Evolutionary conservation across 2,888 invertebrate genomes (phyloP).

Genomic region (Drosophila limbata): DNA sequence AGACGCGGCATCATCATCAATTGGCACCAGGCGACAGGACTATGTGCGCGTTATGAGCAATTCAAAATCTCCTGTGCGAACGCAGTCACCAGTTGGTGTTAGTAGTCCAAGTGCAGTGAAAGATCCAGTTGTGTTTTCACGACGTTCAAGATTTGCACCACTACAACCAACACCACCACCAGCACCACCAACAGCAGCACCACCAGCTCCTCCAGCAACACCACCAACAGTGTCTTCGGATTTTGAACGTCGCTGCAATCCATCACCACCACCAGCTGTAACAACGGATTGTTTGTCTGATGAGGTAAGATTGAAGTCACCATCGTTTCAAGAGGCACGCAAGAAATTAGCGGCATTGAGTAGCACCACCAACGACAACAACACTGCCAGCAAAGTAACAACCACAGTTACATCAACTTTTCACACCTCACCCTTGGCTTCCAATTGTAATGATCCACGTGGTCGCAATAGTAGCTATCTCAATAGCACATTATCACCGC

Average conservation of each 20-base stretch:
- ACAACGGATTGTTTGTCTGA: background rate
- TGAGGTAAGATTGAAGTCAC: background rate
- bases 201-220: background rate
- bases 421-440: slow-evolving; percentile 15
- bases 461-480: slow-evolving; percentile 22
- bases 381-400: background rate
- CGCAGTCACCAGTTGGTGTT: background rate
- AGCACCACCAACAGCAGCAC: background rate
- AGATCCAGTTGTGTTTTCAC: background rate
- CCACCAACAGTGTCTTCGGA: background rate
- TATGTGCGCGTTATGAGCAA: background rate
- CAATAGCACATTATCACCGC: background rate
- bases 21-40: slow-evolving; percentile 10
- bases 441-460: slow-evolving; percentile 48
- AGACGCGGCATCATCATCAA: background rate
- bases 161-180: background rate
- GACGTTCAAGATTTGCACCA: background rate
- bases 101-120: background rate
- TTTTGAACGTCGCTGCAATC: slow-evolving; percentile 4
- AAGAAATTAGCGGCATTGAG: slow-evolving; percentile 57
- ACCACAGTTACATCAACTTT: background rate
- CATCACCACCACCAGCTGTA: slow-evolving; percentile 1
- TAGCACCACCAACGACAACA: background rate
- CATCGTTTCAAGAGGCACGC: slow-evolving; percentile 55
- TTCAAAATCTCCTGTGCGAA: background rate